Evolutionary conservation across 2,888 invertebrate genomes (phyloP).

Genomic region (Tipula lateralis): DNA sequence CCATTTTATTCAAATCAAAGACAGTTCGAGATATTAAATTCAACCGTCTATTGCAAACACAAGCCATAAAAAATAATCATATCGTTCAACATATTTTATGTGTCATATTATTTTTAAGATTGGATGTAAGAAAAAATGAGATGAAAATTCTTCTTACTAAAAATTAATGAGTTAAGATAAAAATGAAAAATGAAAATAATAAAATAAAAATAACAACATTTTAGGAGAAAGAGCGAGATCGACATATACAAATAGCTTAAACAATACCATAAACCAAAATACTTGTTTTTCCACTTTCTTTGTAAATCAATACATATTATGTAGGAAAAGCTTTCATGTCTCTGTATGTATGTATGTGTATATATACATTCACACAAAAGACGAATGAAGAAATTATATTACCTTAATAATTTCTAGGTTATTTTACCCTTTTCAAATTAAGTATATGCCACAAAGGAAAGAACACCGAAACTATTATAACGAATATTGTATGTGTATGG

Average conservation of each 20-base stretch:
- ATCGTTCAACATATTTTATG: not conserved
- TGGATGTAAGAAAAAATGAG: not conserved
- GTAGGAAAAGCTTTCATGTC: not conserved
- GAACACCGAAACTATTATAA: not conserved
- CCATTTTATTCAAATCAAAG: not conserved
- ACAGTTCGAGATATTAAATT: not conserved
- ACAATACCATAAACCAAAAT: not conserved
- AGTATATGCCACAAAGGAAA: not conserved
- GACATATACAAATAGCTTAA: not conserved
- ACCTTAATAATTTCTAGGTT: conserved; percentile 19
- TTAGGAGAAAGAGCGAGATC: not conserved
- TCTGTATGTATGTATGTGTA: not conserved
- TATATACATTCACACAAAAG: not conserved
- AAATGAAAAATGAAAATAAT: conserved; percentile 4
- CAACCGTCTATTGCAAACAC: not conserved
- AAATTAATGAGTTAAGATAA: conserved; percentile 13
- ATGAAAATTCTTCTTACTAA: not conserved
- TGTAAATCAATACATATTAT: not conserved
- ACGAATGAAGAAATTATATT: not conserved
- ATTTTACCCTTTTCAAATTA: not conserved
- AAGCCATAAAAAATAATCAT: not conserved
- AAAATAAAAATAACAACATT: not conserved
- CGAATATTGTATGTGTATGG: not conserved
- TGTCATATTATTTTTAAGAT: conserved; percentile 1
- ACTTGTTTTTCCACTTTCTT: not conserved